Conservation (phyloP, 2,888 invertebrate species). For the Frankliniella fusca region DNA sequence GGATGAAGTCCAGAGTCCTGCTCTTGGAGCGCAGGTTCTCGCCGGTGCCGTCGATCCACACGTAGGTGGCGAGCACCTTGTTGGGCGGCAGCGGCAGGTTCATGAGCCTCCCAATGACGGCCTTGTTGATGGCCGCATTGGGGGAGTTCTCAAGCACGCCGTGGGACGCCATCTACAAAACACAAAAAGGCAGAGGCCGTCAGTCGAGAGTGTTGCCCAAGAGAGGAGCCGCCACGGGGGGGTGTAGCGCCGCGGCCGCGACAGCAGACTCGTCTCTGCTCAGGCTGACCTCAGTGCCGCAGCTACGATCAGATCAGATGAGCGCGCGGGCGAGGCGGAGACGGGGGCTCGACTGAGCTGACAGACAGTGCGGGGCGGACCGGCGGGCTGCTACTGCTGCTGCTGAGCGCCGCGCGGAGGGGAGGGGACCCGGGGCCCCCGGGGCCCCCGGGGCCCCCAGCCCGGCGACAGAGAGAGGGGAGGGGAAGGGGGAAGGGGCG, state of each 20-base stretch:
- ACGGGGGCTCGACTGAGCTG: too few relatives aligned
- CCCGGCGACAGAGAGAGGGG: neutral
- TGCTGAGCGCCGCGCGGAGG: neutral
- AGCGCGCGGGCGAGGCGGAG: too few relatives aligned
- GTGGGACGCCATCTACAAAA: conserved; percentile 42
- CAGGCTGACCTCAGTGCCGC: too few relatives aligned
- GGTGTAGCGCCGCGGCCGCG: neutral
- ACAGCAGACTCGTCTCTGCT: neutral
- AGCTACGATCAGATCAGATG: too few relatives aligned
- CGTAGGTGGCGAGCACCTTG: conserved; percentile 78
- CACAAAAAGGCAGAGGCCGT: neutral
- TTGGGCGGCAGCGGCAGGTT: conserved; percentile 73
- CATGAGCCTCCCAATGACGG: conserved; percentile 66
- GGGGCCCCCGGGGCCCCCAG: neutral
- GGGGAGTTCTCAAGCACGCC: conserved; percentile 65
- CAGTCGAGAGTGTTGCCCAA: too few relatives aligned
- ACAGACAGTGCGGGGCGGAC: neutral
- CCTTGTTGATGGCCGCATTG: conserved; percentile 76
- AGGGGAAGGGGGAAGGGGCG: neutral
- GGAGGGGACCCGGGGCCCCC: neutral
- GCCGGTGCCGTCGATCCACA: conserved; percentile 93
- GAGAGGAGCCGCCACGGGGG: neutral
- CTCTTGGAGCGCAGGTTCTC: conserved; percentile 85
- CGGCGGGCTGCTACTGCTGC: neutral
- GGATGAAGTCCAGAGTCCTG: conserved; percentile 77